Evolutionary conservation across 2,113 vertebrate species (phyloP).

Genomic region (Nycticorax nycticorax): DNA sequence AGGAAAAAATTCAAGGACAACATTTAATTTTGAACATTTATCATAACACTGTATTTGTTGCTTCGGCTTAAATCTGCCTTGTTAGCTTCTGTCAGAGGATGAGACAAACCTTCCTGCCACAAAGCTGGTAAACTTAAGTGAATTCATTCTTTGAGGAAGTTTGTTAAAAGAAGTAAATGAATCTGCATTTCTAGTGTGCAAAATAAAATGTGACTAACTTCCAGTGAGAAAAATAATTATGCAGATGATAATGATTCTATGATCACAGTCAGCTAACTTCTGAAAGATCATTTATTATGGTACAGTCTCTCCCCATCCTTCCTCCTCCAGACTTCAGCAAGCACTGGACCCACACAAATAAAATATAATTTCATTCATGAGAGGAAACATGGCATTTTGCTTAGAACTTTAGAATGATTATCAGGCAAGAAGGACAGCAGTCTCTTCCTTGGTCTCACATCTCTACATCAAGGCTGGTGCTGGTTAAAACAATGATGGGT

Average conservation of each 20-base stretch:
- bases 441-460: neutral
- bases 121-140: neutral
- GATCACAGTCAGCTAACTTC: neutral
- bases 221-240: neutral
- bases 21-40: constrained; percentile 8
- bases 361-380: neutral
- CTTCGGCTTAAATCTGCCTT: neutral
- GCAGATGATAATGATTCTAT: neutral
- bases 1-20: neutral
- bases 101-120: neutral
- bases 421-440: neutral
- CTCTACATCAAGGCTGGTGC: neutral
- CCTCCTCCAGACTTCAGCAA: neutral
- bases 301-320: neutral
- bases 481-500: neutral
- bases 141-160: neutral
- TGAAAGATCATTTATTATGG: neutral
- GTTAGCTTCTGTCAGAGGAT: neutral
- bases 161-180: neutral
- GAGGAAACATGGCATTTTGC: neutral
- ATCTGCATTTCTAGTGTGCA: neutral
- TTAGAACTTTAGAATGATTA: neutral
- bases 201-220: neutral
- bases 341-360: neutral
- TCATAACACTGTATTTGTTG: neutral